Evolutionary conservation across 1,140 invertebrate genomes (phyloP).

Genomic region (Orius insidiosus): DNA sequence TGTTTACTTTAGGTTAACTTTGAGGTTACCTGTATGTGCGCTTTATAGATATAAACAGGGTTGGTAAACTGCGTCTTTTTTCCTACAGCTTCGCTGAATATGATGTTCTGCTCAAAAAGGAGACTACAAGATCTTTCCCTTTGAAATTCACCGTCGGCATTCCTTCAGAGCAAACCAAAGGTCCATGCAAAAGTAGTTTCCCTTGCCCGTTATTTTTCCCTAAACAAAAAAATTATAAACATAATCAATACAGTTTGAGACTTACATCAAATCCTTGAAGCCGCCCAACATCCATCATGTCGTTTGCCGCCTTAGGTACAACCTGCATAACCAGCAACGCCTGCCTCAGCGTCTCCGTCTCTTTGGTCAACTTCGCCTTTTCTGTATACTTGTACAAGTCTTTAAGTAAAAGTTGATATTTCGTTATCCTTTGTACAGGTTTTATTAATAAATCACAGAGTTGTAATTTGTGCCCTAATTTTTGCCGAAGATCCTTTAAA

Average conservation of each 20-base stretch:
- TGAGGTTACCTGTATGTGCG: constrained; percentile 96
- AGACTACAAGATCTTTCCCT: constrained; percentile 83
- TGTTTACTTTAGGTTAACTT: too few species aligned
- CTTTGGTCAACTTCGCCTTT: constrained; percentile 39
- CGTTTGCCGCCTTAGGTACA: constrained; percentile 92
- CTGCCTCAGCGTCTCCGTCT: constrained; percentile 51
- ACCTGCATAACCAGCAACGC: constrained; percentile 72
- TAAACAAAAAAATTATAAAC: constrained; percentile 29
- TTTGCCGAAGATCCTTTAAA: constrained; percentile 67
- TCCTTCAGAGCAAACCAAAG: constrained; percentile 62
- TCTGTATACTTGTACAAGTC: constrained; percentile 67
- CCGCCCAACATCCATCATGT: constrained; percentile 97
- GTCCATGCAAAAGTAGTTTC: constrained; percentile 81
- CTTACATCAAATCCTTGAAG: constrained; percentile 91
- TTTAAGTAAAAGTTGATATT: constrained; percentile 87
- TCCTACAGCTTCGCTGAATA: constrained; percentile 88
- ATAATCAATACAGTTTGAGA: constrained; percentile 16
- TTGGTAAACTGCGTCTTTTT: constrained; percentile 87
- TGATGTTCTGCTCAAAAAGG: constrained; percentile 95
- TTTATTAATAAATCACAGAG: constrained; percentile 93
- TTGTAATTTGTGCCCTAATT: constrained; percentile 84
- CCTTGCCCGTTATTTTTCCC: constrained; percentile 96
- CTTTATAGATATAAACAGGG: constrained; percentile 91
- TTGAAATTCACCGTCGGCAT: constrained; percentile 36
- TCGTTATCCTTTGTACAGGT: constrained; percentile 95